Conservation (phyloP, 2,888 invertebrate species). For the Physocephala rufipes region DNA sequence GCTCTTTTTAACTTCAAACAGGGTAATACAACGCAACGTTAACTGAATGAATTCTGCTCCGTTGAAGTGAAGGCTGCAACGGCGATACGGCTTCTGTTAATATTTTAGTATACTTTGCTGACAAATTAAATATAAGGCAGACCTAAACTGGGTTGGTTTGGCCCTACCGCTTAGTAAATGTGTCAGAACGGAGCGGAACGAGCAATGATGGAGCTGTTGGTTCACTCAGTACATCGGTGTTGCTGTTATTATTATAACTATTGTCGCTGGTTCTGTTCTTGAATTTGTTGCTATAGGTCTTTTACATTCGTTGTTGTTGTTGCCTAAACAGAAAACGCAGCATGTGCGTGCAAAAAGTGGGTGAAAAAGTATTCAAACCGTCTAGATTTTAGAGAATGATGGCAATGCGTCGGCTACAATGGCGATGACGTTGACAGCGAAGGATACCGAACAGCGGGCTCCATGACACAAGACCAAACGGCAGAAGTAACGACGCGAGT, state of each 20-base stretch:
- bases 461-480: neutral
- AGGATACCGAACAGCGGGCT: slow-evolving; percentile 28
- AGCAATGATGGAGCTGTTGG: slow-evolving; percentile 31
- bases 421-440: too few relatives aligned
- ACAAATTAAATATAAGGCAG: slow-evolving; percentile 58
- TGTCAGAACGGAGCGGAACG: neutral
- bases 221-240: slow-evolving; percentile 29
- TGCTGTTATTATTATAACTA: slow-evolving; percentile 38
- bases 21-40: neutral
- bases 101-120: slow-evolving; percentile 60
- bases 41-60: neutral
- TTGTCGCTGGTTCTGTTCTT: slow-evolving; percentile 40
- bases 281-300: too few relatives aligned
- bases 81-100: slow-evolving; percentile 46
- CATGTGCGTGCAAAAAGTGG: slow-evolving; percentile 54
- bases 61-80: neutral
- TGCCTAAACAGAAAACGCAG: slow-evolving; percentile 34
- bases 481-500: neutral
- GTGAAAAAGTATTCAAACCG: slow-evolving; percentile 51
- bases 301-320: slow-evolving; percentile 44
- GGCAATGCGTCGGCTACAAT: slow-evolving; percentile 49
- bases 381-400: slow-evolving; percentile 47
- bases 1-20: neutral
- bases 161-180: slow-evolving; percentile 50
- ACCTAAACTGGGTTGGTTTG: too few relatives aligned